Evolutionary conservation across 1,140 invertebrate genomes (phyloP).

Genomic region (Diorhabda carinulata): DNA sequence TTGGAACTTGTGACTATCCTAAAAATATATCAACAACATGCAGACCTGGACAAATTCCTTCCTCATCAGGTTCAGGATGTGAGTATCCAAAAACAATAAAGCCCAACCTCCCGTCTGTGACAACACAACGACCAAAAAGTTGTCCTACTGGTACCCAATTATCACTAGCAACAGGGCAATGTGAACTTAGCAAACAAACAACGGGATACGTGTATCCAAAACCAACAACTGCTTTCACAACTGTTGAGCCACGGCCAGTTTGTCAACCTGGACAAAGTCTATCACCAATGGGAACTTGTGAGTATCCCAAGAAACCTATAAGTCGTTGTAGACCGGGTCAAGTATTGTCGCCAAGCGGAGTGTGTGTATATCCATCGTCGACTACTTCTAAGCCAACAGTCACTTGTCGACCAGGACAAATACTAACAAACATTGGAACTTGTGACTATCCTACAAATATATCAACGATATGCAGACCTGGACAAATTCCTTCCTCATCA

Average conservation of each 20-base stretch:
- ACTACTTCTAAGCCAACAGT: not conserved
- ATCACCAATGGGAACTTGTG: conserved; percentile 2
- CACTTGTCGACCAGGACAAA: not conserved
- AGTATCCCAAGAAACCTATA: not conserved
- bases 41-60: conserved; percentile 12
- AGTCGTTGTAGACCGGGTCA: conserved; percentile 4
- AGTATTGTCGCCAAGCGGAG: conserved; percentile 8
- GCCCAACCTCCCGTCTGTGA: too few relatives aligned
- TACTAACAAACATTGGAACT: not conserved
- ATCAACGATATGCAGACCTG: not conserved
- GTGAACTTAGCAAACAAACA: not conserved
- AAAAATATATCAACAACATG: not conserved
- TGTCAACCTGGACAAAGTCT: conserved; percentile 4
- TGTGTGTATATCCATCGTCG: not conserved
- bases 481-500: conserved; percentile 7
- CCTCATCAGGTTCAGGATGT: conserved; percentile 9
- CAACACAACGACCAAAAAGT: too few relatives aligned
- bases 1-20: conserved; percentile 8
- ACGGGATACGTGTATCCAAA: not conserved
- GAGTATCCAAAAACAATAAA: not conserved
- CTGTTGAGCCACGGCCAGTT: not conserved
- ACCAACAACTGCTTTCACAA: not conserved
- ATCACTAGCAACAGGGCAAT: too few relatives aligned
- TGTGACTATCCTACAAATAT: not conserved
- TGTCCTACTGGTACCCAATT: too few relatives aligned